Percentiles rank a stretch among this genome's conserved stretches.
phyloP scores from a whole-genome alignment of 2,888 invertebrate species.

The Platycheirus albimanus region DNA sequence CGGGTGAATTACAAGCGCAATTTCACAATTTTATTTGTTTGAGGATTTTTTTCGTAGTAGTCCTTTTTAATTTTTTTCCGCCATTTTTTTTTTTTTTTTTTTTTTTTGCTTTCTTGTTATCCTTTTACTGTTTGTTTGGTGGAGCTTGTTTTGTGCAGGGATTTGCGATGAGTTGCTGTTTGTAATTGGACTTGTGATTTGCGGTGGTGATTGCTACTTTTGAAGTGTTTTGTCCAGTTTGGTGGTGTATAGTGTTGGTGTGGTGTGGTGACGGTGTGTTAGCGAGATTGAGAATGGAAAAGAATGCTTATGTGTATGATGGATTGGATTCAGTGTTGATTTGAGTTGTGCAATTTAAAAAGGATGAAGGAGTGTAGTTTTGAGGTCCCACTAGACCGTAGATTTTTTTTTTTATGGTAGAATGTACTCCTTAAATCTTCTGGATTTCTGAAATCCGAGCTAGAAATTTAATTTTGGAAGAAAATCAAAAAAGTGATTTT shows the following conservation, averaged over 20 bases:
- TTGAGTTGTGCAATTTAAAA: constrained; percentile 22
- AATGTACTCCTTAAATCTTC: no score
- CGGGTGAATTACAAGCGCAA: constrained; percentile 74
- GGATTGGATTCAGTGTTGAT: constrained; percentile 5
- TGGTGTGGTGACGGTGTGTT: background rate
- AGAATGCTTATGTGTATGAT: constrained; percentile 3
- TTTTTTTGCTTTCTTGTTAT: constrained; percentile 23
- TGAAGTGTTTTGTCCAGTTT: constrained; percentile 26
- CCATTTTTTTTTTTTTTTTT: constrained; percentile 3
- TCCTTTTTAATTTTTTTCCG: constrained; percentile 16
- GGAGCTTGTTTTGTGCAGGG: constrained; percentile 53
- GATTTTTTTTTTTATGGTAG: no score
- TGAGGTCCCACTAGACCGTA: background rate
- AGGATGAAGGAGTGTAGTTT: constrained; percentile 6
- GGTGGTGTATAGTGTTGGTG: constrained; percentile 1
- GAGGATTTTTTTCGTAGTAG: constrained; percentile 44
- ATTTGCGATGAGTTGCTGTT: constrained; percentile 69
- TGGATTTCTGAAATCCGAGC: no score
- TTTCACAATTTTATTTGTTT: constrained; percentile 74
- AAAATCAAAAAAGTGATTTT: no score
- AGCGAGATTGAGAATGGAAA: background rate
- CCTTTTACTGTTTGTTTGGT: constrained; percentile 44
- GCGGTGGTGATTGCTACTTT: constrained; percentile 54
- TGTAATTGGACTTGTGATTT: constrained; percentile 71
- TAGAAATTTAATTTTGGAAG: no score